These are phyloP conservation scores for Alviniconcha marisindica DNA, from an alignment of 1,140 invertebrate genomes.

Conservation along the genomic window DNA sequence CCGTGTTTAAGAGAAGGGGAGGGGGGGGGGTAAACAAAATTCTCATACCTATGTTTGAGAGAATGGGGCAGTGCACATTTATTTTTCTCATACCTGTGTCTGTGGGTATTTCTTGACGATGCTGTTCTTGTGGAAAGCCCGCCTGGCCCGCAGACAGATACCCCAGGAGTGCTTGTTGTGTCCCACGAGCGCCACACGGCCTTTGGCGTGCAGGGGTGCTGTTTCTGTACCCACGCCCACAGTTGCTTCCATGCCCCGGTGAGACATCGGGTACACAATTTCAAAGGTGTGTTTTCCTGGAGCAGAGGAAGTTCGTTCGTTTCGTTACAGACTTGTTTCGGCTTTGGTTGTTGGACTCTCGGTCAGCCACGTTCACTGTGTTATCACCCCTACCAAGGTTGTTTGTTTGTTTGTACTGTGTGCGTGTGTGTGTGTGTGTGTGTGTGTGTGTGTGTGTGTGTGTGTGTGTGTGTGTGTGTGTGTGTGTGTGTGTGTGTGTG, in stretches of 20 bases:
- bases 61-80: background rate
- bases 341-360: too few relatives aligned
- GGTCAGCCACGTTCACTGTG: too few relatives aligned
- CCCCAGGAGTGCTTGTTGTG: constrained; percentile 50
- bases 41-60: background rate
- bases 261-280: constrained; percentile 46
- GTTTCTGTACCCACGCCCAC: constrained; percentile 47
- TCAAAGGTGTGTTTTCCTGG: constrained; percentile 54
- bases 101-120: constrained; percentile 34
- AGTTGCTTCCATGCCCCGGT: constrained; percentile 45
- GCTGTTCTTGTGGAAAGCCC: constrained; percentile 28
- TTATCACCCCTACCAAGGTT: too few relatives aligned
- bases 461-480: background rate
- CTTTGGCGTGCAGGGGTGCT: constrained; percentile 47
- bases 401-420: background rate
- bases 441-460: background rate
- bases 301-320: too few relatives aligned
- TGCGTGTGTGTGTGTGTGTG: background rate
- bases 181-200: constrained; percentile 46
- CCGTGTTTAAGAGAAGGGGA: too few relatives aligned
- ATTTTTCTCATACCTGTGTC: constrained; percentile 31
- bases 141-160: constrained; percentile 28
- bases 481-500: background rate
- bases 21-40: too few relatives aligned
- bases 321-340: too few relatives aligned